These are phyloP conservation scores for Nicator chloris DNA, from an alignment of 2,113 vertebrate genomes.

Conservation along the genomic window DNA sequence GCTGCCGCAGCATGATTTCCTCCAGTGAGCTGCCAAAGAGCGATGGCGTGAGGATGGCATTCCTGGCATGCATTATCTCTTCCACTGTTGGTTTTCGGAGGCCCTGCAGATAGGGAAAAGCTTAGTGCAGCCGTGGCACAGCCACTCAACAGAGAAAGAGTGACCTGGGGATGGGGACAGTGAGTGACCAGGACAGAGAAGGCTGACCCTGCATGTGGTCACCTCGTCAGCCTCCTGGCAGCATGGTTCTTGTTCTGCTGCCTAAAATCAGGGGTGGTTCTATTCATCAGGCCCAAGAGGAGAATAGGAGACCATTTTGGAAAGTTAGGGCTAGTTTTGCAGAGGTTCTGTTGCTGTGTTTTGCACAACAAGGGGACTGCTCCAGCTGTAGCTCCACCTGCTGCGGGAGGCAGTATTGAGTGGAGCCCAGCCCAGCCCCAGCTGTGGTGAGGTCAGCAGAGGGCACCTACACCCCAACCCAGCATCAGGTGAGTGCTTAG, in stretches of 20 bases:
- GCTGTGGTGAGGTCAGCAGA: not conserved
- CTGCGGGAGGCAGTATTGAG: not conserved
- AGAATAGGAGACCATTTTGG: not conserved
- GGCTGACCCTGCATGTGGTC: rapidly evolving
- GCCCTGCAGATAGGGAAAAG: slow-evolving; percentile 69
- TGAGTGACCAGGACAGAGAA: not conserved
- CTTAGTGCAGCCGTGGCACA: not conserved
- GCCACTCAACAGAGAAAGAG: not conserved
- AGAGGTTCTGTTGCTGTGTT: not conserved
- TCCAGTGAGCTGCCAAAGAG: slow-evolving; percentile 88
- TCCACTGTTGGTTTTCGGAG: slow-evolving; percentile 87
- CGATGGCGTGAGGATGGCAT: slow-evolving; percentile 84
- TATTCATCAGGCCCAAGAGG: not conserved
- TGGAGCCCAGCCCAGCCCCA: rapidly evolving
- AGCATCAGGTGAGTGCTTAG: rapidly evolving
- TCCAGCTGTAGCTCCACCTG: not conserved
- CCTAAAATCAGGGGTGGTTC: not conserved
- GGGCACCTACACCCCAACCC: rapidly evolving
- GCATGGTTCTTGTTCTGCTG: not conserved
- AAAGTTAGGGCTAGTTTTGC: not conserved
- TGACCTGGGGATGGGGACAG: rapidly evolving
- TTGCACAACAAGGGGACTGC: not conserved
- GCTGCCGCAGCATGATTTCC: slow-evolving; percentile 88
- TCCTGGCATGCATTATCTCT: slow-evolving; percentile 82
- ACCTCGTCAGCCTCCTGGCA: not conserved